These are phyloP conservation scores for Boulengeromyrus knoepffleri DNA, from an alignment of 2,113 vertebrate species.

Conservation along the genomic window DNA sequence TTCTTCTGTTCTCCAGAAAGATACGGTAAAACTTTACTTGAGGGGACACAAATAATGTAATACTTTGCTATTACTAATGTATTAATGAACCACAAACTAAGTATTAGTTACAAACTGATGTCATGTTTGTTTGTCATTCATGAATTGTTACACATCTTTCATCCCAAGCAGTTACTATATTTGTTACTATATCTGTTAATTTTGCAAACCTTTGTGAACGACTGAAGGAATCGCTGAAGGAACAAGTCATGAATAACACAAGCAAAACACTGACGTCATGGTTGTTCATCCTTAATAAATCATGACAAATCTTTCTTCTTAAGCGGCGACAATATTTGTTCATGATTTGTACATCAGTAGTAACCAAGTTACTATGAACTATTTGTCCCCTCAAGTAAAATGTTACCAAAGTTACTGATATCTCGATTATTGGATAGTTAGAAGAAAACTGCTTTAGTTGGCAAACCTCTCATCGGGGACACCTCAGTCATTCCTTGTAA, in stretches of 20 bases:
- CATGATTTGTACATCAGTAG: not conserved
- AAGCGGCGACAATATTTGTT: not conserved
- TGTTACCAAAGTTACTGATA: not conserved
- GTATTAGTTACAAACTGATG: not conserved
- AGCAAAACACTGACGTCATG: not conserved
- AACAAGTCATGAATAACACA: not conserved
- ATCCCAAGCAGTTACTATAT: no score
- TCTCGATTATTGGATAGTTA: not conserved
- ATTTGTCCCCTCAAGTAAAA: not conserved
- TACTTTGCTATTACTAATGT: not conserved
- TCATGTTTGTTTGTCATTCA: not conserved
- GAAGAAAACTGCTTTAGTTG: not conserved
- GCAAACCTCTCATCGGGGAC: not conserved
- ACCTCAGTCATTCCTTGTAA: not conserved
- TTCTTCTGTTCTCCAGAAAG: not conserved
- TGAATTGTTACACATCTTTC: not conserved
- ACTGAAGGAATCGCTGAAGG: not conserved
- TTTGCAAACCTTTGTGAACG: not conserved
- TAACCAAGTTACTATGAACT: not conserved
- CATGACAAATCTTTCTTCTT: not conserved
- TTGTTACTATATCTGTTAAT: not conserved
- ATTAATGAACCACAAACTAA: not conserved
- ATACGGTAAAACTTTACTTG: no score
- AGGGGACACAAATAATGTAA: not conserved
- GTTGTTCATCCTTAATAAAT: not conserved